phyloP scores from a whole-genome alignment of 2,113 vertebrate species.

The Suncus etruscus region DNA sequence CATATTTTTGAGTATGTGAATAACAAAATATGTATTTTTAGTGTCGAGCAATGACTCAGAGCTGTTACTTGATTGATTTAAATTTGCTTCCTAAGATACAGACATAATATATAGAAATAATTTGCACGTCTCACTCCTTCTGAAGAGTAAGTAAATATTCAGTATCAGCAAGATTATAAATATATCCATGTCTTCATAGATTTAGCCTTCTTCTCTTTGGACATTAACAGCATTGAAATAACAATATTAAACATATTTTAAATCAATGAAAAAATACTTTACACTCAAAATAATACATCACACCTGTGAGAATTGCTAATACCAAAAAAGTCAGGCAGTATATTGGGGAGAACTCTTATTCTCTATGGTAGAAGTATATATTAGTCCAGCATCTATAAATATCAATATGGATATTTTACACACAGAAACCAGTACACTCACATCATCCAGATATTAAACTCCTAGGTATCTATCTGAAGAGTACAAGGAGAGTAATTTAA shows the following conservation, averaged over 20 bases:
- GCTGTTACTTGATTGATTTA: background rate
- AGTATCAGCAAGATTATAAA: background rate
- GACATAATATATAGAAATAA: background rate
- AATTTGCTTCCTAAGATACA: conserved; percentile 29
- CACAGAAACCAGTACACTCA: background rate
- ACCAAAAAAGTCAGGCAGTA: background rate
- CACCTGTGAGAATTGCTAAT: background rate
- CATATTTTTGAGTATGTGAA: conserved; percentile 27
- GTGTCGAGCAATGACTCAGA: conserved; percentile 4
- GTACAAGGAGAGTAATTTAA: background rate
- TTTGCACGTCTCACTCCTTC: background rate
- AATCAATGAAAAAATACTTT: background rate
- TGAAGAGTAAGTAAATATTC: conserved; percentile 15
- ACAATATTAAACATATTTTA: background rate
- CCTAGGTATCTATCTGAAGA: background rate
- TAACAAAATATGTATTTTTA: conserved; percentile 30
- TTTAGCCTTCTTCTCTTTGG: background rate
- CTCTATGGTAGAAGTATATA: background rate
- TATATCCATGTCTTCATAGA: conserved; percentile 1
- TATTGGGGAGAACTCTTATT: background rate
- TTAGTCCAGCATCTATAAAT: background rate
- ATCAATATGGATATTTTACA: background rate
- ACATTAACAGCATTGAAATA: background rate
- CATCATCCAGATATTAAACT: background rate
- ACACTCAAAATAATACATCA: background rate